Conservation (phyloP, 1,140 invertebrate genomes). For the Physella acuta region DNA sequence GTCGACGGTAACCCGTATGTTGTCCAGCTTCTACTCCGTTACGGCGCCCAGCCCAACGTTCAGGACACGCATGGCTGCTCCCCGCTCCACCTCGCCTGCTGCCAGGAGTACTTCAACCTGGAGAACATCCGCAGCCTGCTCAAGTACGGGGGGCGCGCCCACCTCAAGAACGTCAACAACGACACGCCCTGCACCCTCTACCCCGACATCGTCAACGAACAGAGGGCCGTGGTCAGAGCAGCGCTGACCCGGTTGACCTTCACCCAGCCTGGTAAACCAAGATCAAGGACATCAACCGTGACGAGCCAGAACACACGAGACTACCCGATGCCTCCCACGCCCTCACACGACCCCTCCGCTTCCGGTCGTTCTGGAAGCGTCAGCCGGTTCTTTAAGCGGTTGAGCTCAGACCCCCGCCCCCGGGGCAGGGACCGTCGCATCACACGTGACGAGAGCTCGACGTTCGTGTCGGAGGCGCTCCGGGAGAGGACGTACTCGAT, state of each 20-base stretch:
- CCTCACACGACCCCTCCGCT: slow-evolving; percentile 1
- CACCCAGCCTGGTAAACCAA: slow-evolving; percentile 9
- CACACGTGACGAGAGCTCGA: slow-evolving; percentile 23
- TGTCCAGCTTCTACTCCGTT: slow-evolving; percentile 64
- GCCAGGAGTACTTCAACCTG: slow-evolving; percentile 62
- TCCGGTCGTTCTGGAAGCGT: slow-evolving; percentile 33
- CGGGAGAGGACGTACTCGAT: slow-evolving; percentile 29
- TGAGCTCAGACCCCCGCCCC: slow-evolving; percentile 28
- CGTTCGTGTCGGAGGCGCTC: slow-evolving; percentile 13
- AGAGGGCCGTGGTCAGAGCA: slow-evolving; percentile 58
- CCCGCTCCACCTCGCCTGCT: slow-evolving; percentile 65
- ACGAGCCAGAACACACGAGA: slow-evolving; percentile 18
- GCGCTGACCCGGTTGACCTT: slow-evolving; percentile 29
- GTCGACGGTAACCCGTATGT: slow-evolving; percentile 62
- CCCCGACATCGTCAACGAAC: slow-evolving; percentile 59
- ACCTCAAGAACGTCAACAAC: slow-evolving; percentile 58
- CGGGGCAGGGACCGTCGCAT: slow-evolving; percentile 28
- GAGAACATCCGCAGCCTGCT: slow-evolving; percentile 64
- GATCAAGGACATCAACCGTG: slow-evolving; percentile 21
- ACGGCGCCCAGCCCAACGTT: slow-evolving; percentile 63
- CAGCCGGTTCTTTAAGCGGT: slow-evolving; percentile 38
- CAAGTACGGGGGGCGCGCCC: slow-evolving; percentile 63
- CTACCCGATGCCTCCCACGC: slow-evolving; percentile 5
- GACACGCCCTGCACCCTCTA: slow-evolving; percentile 54
- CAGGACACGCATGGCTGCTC: slow-evolving; percentile 64